Percentiles rank a stretch among this genome's conserved stretches.
phyloP scores from a whole-genome alignment of 2,113 vertebrate genomes.

The Setophaga coronata region DNA sequence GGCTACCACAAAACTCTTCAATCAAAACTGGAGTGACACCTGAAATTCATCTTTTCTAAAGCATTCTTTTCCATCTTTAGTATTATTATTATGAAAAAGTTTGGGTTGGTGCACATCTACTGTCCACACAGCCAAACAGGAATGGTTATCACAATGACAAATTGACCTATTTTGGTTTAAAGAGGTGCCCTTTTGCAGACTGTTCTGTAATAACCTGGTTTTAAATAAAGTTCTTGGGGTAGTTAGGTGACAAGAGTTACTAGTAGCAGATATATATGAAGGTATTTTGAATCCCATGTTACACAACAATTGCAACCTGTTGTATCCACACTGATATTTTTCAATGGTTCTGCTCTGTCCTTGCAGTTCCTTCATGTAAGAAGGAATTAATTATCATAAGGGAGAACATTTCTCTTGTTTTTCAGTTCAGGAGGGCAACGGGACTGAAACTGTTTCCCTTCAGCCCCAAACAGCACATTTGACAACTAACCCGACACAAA shows the following conservation, averaged over 20 bases:
- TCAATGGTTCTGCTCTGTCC: background rate
- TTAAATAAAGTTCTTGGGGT: background rate
- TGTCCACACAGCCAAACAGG: background rate
- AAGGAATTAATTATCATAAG: too few relatives aligned
- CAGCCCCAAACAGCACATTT: background rate
- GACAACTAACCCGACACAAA: background rate
- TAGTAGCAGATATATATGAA: background rate
- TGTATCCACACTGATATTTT: background rate
- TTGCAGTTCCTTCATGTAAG: accelerated
- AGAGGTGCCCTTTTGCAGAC: background rate
- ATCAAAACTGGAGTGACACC: background rate
- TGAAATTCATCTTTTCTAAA: background rate
- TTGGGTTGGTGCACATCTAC: background rate
- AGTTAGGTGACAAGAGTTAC: background rate
- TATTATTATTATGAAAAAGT: background rate
- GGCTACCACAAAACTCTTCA: background rate
- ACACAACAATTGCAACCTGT: accelerated
- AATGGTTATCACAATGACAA: background rate
- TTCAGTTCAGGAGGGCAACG: background rate
- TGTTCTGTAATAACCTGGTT: background rate
- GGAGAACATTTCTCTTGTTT: accelerated
- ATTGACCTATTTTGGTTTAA: background rate
- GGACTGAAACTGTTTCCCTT: background rate
- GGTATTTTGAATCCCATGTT: background rate
- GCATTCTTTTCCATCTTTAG: background rate